Base-by-base conservation (phyloP, 2,888 invertebrate species). In the Junonia oenone region DNA sequence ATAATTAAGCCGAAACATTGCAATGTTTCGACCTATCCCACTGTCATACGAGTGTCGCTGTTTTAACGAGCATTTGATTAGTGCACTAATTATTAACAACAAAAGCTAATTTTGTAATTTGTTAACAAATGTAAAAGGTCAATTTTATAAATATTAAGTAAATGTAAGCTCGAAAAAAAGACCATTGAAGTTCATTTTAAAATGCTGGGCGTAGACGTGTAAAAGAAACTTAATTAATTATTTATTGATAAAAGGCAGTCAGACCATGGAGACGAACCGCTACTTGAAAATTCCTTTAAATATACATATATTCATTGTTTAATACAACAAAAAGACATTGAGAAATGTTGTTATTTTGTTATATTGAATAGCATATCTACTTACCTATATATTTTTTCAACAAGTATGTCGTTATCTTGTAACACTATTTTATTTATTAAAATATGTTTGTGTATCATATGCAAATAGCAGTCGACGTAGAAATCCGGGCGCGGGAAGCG, bases 1-100 rank as follows among this genome's bases (percentile, higher is more conserved):
- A 89, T 89, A 83, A 89, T 89, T 87, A 79, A 89, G 73, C 76
- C 48, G 72, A 76, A 76, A 74, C 75, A 72, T 74, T 52, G 45
- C 37, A 33, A 53, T 53, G 47, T 38, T 48, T 47, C 40, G 47
- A 11, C 40, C 29, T 26, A 26, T 27, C 31, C 13, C 13, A 40
- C 15, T 40, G 31, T 48, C 13, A 40, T 38, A 31, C 11, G 38
- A 14, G 14, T 37, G 14, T 46, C 22, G 33, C 9, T 45, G 17
- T 33, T 53, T n/a, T 22, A 14, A 19, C 19, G 14, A 19, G 19
- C 13, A 26, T 43, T 43, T 43, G 22, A 22, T 26, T 43, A 38
- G 15, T 5, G 22, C 5, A 2, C 2, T 22, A 22, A 22, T n/a
- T n/a, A n/a, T n/a, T 22, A 22, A 5, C 2, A 22, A 22, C 5